Evolutionary conservation across 2,113 vertebrate species (phyloP).

Genomic region (Poecilia latipinna): DNA sequence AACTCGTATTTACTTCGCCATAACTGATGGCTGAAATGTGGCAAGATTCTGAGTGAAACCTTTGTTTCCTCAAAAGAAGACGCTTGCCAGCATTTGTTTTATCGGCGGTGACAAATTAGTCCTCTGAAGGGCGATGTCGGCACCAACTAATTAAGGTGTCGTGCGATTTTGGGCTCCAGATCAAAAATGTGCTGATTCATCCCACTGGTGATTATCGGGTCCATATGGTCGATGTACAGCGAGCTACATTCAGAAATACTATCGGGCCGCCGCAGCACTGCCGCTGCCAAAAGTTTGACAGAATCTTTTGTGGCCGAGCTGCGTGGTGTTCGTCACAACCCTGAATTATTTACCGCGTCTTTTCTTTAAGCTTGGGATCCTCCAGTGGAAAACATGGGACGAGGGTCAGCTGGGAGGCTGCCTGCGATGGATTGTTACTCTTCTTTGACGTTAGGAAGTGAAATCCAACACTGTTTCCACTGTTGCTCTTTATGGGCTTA

Average conservation of each 20-base stretch:
- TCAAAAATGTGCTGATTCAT: slow-evolving; percentile 82
- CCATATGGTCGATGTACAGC: slow-evolving; percentile 84
- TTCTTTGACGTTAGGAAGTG: slow-evolving; percentile 77
- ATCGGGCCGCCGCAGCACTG: slow-evolving; percentile 57
- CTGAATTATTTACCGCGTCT: slow-evolving; percentile 87
- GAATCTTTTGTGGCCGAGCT: slow-evolving; percentile 78
- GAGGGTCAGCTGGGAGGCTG: slow-evolving; percentile 86
- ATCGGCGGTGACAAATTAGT: slow-evolving; percentile 65
- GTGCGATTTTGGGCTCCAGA: slow-evolving; percentile 81
- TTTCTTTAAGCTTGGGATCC: slow-evolving; percentile 80
- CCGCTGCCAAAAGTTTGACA: slow-evolving; percentile 81
- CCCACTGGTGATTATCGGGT: slow-evolving; percentile 81
- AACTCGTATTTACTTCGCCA: slow-evolving; percentile 31
- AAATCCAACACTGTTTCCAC: slow-evolving; percentile 82
- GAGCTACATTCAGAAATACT: slow-evolving; percentile 73
- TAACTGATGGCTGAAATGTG: slow-evolving; percentile 37
- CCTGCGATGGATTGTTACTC: slow-evolving; percentile 65
- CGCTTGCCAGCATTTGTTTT: slow-evolving; percentile 62
- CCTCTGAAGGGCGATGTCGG: slow-evolving; percentile 71
- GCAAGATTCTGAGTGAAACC: slow-evolving; percentile 30
- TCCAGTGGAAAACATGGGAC: slow-evolving; percentile 78
- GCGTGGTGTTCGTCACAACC: slow-evolving; percentile 74
- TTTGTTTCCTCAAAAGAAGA: background rate
- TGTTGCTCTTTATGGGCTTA: slow-evolving; percentile 57
- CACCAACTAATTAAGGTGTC: slow-evolving; percentile 81